These are phyloP conservation scores for Muschampia plurimacula DNA, from an alignment of 2,888 invertebrate genomes.

Conservation along the genomic window DNA sequence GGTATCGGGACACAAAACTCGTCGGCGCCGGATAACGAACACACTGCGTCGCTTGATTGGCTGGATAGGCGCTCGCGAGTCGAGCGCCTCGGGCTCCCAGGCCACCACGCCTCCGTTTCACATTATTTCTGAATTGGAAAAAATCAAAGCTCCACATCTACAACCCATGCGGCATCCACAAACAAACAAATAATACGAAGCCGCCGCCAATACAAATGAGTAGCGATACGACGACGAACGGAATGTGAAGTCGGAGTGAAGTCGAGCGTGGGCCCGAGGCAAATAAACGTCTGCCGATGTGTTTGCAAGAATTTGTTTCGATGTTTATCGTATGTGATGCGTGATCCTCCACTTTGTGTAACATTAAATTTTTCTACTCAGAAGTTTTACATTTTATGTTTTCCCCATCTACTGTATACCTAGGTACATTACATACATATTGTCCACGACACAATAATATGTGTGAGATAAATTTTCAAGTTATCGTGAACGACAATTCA, in stretches of 20 bases:
- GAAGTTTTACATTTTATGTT: conserved; percentile 23
- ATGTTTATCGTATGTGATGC: conserved; percentile 79
- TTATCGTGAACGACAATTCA: no score
- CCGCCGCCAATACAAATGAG: conserved; percentile 83
- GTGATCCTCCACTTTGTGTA: conserved; percentile 71
- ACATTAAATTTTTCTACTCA: conserved; percentile 32
- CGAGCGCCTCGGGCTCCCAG: conserved; percentile 72
- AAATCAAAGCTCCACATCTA: conserved; percentile 74
- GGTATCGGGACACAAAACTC: conserved; percentile 61
- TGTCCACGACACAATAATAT: no score
- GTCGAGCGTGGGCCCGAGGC: conserved; percentile 75
- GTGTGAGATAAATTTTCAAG: no score
- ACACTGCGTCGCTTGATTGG: conserved; percentile 71
- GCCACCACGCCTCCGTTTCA: conserved; percentile 66
- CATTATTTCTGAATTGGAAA: conserved; percentile 83
- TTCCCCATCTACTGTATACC: not conserved
- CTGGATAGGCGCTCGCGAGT: conserved; percentile 65
- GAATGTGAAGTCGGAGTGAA: conserved; percentile 75
- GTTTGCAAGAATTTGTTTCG: conserved; percentile 80
- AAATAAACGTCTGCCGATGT: conserved; percentile 81
- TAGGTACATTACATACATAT: no score
- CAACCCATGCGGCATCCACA: conserved; percentile 75
- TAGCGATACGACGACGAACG: conserved; percentile 75
- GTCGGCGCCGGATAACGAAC: conserved; percentile 70
- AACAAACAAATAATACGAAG: conserved; percentile 84